These are phyloP conservation scores for Eira barbara DNA, from an alignment of 2,113 vertebrate genomes.

Conservation along the genomic window DNA sequence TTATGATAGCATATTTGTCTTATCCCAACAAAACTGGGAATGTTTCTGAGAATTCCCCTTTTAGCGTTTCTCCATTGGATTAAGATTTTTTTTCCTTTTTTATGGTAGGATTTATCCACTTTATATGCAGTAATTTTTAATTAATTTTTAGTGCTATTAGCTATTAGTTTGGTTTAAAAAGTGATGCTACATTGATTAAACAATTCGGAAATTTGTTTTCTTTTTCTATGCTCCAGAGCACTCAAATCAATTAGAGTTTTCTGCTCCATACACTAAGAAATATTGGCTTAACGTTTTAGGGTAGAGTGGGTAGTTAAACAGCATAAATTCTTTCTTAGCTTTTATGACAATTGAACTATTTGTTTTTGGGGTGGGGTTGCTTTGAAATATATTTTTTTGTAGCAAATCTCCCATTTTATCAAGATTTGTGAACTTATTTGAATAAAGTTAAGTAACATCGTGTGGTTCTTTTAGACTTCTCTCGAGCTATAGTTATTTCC, in stretches of 20 bases:
- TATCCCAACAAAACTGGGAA: background rate
- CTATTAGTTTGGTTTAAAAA: background rate
- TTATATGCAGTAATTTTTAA: background rate
- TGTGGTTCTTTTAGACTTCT: background rate
- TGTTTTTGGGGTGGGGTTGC: background rate
- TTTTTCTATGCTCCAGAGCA: background rate
- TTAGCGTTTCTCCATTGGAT: background rate
- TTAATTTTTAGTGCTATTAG: background rate
- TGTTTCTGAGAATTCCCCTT: background rate
- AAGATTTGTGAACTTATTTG: background rate
- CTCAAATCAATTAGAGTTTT: background rate
- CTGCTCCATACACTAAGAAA: background rate
- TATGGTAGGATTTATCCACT: background rate
- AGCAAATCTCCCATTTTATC: background rate
- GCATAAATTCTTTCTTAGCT: background rate
- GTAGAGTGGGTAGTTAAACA: background rate
- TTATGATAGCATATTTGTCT: background rate
- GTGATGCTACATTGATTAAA: background rate
- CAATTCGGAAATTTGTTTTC: background rate
- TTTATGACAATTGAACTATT: background rate
- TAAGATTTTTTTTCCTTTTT: background rate
- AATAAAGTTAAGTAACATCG: background rate
- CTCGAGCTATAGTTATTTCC: background rate
- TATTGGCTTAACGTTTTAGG: background rate
- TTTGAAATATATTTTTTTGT: background rate